A percentile compares a stretch with the other conserved stretches of the same genome.
These are phyloP conservation scores for Dendrocopos noguchii DNA, from an alignment of 2,113 vertebrate genomes.

Conservation along the genomic window DNA sequence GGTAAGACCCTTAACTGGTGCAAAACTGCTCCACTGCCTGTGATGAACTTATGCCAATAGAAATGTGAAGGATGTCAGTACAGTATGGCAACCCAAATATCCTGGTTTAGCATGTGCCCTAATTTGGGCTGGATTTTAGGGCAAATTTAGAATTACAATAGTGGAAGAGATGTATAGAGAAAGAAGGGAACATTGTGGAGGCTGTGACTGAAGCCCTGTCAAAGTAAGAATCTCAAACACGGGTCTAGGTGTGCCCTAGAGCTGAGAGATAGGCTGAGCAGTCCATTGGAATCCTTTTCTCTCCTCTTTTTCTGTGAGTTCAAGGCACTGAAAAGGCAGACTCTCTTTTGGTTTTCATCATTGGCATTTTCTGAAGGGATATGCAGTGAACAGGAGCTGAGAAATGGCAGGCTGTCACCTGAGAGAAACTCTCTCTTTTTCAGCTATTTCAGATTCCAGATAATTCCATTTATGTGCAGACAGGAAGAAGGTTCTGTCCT, in stretches of 20 bases:
- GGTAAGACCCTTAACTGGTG: not conserved
- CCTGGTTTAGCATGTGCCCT: not conserved
- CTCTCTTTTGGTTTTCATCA: not conserved
- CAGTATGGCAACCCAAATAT: not conserved
- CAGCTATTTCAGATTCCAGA: not conserved
- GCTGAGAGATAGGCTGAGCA: not conserved
- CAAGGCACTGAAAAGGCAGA: not conserved
- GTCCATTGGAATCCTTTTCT: not conserved
- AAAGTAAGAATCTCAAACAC: not conserved
- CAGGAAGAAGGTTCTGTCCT: not conserved
- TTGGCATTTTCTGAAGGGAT: not conserved
- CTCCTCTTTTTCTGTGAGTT: not conserved
- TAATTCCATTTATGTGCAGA: not conserved
- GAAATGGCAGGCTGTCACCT: not conserved
- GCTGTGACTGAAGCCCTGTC: not conserved
- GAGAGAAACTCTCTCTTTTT: not conserved
- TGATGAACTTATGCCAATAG: fast-evolving
- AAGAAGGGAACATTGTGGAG: not conserved
- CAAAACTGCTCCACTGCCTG: not conserved
- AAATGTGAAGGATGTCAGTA: not conserved
- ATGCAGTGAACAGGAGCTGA: not conserved
- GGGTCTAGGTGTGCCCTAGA: not conserved
- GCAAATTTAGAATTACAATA: not conserved
- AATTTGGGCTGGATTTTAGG: not conserved
- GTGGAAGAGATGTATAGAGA: not conserved